Base-by-base conservation (phyloP, 2,888 invertebrate genomes). In the Loripinus fragilis region DNA sequence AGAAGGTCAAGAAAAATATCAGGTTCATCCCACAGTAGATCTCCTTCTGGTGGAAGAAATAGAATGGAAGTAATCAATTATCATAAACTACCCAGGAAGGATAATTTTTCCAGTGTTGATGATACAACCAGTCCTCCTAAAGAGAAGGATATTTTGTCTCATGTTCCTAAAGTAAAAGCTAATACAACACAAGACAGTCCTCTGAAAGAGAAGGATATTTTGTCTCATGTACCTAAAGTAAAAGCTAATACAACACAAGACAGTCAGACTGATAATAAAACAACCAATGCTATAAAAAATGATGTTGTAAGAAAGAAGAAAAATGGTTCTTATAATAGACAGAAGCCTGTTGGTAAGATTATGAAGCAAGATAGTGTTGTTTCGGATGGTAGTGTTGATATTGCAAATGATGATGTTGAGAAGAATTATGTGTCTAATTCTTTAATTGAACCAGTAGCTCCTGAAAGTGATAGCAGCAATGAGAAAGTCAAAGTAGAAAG, bases 101-200 rank as follows among this genome's bases (percentile, higher is more conserved):
- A 91, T 76, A 93, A 92, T 78, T 93, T 87, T 75, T 94, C 93
- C 0, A 90, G 90, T 72, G 88, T 91, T 17, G 94, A 94, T 89
- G 93, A 94, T 84, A 92, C 93, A 0, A 86, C 93, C 5, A 93
- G 91, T 78, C 91, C 92, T 20, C 88, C 91, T 2, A 81, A 87
- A 64, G 91, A 92, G 50, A 38, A 38, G 12, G 90, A 90, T 64
- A 85, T 91, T 52, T 75, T 91, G 1, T 84, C 85, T 55, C 84
- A 87, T 28, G 85, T 86, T 10, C 83, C 85, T 60, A 38, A 67
- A 60, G 17, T 33, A 23, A 33, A 25, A 60, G 17, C 30, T 17
- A 28, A 3, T 17, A 60, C 33, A 17, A 20, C 33, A 8, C 28
- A 17, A 10, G 17, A 20, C 12, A n/a, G n/a, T n/a, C n/a, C n/a